Evolutionary conservation across 1,140 invertebrate species (phyloP), one percentile per base, ranked within the genome.

Genomic region (Dreissena rostriformis): DNA sequence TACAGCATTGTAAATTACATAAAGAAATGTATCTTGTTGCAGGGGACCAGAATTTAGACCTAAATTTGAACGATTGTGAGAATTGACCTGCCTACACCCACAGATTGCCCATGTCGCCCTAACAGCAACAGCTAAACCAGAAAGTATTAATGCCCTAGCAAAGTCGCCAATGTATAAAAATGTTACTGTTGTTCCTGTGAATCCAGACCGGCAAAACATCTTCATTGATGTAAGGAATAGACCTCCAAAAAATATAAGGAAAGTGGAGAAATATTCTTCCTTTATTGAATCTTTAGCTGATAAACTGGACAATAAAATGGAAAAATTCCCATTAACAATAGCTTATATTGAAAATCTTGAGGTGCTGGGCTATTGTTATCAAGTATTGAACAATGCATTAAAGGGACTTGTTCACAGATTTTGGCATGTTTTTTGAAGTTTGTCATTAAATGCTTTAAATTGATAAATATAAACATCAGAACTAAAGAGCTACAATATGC

Each of bases 311-410:
- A 49, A 63, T 15, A 68, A 83, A 70, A 4, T 49, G 26, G 7
- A 17, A 17, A 65, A 79, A 12, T 86, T 83, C 61, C 80, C 80
- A 53, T 57, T 86, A 28, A 86, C 81, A 78, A 83, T 86, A 22
- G n/a, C 74, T 19, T 79, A 85, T 70, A 29, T 81, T 12, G 82
- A 88, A n/a, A 88, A 61, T 74, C 70, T 85, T 51, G 87, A 86
- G 55, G 55, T 67, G 15, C 8, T 88, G n/a, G 85, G 87, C 6
- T 88, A 88, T 77, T 82, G 49, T 28, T 88, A 77, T 26, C 53
- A 84, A 71, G 86, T 72, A 68, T 10, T 83, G 17, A 24, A 15
- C 11, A 17, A 71, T 49, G 15, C 80, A 12, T 19, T 88, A 24
- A 12, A 61, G 29, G 53, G n/a, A n/a, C n/a, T n/a, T n/a, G n/a